phyloP scores from a whole-genome alignment of 2,113 vertebrate genomes.

The Epinephelus cyanopodus region DNA sequence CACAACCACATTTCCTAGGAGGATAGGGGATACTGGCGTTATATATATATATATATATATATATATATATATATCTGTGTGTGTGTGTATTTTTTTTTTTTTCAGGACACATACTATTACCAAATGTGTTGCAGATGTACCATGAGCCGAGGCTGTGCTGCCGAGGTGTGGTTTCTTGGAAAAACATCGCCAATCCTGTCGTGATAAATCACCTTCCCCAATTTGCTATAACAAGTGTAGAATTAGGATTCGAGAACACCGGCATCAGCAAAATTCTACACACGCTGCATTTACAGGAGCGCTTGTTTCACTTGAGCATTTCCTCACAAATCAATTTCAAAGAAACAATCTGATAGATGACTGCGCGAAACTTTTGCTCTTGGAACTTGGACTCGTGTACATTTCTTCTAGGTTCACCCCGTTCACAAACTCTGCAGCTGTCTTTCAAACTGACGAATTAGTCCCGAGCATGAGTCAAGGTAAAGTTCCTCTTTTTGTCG shows the following conservation, averaged over 20 bases:
- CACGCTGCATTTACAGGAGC: conserved; percentile 13
- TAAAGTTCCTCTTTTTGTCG: conserved; percentile 62
- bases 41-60: conserved; percentile 45
- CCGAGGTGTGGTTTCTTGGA: conserved; percentile 71
- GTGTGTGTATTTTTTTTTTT: conserved; percentile 33
- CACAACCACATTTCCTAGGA: conserved; percentile 83
- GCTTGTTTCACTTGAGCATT: conserved; percentile 50
- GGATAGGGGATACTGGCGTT: conserved; percentile 78
- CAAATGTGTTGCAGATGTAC: conserved; percentile 86
- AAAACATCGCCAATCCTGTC: conserved; percentile 74
- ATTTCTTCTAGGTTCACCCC: conserved; percentile 1
- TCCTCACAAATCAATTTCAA: conserved; percentile 49
- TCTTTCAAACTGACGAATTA: conserved; percentile 65
- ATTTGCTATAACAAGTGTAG: conserved; percentile 65
- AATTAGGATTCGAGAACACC: conserved; percentile 65
- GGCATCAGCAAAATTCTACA: conserved; percentile 61
- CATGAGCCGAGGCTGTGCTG: conserved; percentile 48
- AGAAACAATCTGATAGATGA: conserved; percentile 19
- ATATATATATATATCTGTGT: conserved; percentile 4
- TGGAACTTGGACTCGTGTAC: conserved; percentile 4
- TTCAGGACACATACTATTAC: conserved; percentile 75
- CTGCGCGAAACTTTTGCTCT: conserved; percentile 34
- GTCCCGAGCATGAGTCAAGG: conserved; percentile 48
- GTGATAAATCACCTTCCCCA: conserved; percentile 78
- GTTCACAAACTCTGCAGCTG: conserved; percentile 42